Conservation (phyloP, 2,888 invertebrate genomes). For the Xestia c-nigrum region DNA sequence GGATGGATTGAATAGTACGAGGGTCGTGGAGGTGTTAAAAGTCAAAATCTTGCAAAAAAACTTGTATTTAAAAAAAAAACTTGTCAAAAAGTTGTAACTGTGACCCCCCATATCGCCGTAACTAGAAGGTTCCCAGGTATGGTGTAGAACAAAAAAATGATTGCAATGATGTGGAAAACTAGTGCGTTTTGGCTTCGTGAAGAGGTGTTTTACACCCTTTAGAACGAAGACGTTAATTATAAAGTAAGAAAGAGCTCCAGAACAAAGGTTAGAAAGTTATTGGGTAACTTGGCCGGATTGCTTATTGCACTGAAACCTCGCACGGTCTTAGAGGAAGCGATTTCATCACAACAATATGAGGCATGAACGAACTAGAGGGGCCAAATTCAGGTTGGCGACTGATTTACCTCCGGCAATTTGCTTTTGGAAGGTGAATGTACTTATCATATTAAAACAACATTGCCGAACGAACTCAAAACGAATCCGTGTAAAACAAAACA, state of each 20-base stretch:
- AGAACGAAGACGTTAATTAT: conserved; percentile 47
- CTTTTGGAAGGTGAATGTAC: not conserved
- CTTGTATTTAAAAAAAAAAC: too few species aligned
- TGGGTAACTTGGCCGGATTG: conserved; percentile 44
- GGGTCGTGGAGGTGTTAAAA: too few species aligned
- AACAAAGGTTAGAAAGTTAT: conserved; percentile 57
- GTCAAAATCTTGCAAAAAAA: too few species aligned
- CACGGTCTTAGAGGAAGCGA: conserved; percentile 19
- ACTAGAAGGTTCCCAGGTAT: too few species aligned
- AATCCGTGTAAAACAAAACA: not conserved
- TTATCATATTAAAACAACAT: not conserved
- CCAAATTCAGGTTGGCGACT: not conserved
- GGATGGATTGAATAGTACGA: too few species aligned
- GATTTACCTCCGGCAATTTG: not conserved
- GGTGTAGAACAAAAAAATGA: too few species aligned
- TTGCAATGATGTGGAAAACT: too few species aligned
- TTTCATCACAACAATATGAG: not conserved
- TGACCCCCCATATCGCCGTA: too few species aligned
- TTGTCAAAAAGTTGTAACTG: too few species aligned
- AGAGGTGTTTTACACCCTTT: too few species aligned
- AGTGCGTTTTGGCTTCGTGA: too few species aligned
- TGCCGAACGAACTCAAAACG: not conserved
- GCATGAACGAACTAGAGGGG: not conserved
- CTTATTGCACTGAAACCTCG: conserved; percentile 51
- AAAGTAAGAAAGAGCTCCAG: conserved; percentile 46